Conservation (phyloP, 2,113 vertebrate genomes). For the Gavialis gangeticus region DNA sequence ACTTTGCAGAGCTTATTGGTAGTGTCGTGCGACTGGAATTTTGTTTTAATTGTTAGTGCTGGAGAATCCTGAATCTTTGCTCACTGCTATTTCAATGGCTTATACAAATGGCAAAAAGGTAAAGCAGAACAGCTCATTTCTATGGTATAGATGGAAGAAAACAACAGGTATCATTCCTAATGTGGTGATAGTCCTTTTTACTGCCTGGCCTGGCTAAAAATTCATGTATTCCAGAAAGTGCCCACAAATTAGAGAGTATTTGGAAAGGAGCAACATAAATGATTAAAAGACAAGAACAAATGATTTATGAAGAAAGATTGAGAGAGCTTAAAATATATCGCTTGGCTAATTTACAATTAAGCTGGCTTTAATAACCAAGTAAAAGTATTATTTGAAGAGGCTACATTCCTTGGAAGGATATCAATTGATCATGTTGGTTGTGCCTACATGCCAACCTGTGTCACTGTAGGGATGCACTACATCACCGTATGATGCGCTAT, state of each 20-base stretch:
- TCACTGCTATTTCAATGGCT: not conserved
- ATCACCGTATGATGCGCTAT: no score
- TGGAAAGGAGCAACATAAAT: slow-evolving; percentile 6
- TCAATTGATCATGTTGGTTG: slow-evolving; percentile 12
- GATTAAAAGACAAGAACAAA: slow-evolving; percentile 34
- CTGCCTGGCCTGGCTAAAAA: not conserved
- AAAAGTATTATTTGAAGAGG: slow-evolving; percentile 43
- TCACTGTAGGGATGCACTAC: no score
- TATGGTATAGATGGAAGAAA: not conserved
- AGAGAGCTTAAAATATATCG: slow-evolving; percentile 18
- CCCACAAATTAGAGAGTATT: slow-evolving; percentile 15
- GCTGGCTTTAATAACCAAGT: slow-evolving; percentile 25
- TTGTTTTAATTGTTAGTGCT: not conserved
- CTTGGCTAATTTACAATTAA: slow-evolving; percentile 56
- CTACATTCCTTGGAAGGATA: slow-evolving; percentile 48
- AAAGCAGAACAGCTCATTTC: not conserved
- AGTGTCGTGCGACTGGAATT: not conserved
- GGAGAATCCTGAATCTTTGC: not conserved
- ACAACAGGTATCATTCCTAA: not conserved
- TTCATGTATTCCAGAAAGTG: not conserved
- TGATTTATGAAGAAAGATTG: slow-evolving; percentile 65
- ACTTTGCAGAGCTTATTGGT: not conserved
- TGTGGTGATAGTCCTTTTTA: not conserved
- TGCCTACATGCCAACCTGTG: no score
- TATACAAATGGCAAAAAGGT: not conserved